phyloP scores from a whole-genome alignment of 2,888 invertebrate genomes.

The Drosophila austrosaltans region DNA sequence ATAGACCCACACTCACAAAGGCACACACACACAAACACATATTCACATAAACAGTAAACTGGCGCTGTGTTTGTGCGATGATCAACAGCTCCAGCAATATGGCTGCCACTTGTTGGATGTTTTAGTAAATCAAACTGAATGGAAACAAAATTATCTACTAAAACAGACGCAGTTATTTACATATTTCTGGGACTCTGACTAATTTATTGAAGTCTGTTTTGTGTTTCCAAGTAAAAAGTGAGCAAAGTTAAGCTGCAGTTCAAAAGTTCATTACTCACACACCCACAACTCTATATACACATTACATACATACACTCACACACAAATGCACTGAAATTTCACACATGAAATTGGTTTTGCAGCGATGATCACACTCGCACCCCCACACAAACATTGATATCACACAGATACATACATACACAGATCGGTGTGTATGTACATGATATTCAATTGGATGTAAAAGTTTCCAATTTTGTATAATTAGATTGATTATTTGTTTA shows the following conservation, averaged over 20 bases:
- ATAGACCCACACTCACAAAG: conserved; percentile 32
- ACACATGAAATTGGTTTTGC: conserved; percentile 44
- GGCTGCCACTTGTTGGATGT: conserved; percentile 83
- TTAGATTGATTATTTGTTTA: conserved; percentile 11
- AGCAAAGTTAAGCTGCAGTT: conserved; percentile 46
- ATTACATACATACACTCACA: conserved; percentile 14
- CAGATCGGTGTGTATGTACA: conserved; percentile 20
- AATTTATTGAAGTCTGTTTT: not conserved
- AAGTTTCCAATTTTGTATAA: conserved; percentile 18
- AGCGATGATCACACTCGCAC: conserved; percentile 50
- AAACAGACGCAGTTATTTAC: conserved; percentile 25
- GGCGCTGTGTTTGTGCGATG: conserved; percentile 29
- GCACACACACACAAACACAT: conserved; percentile 14
- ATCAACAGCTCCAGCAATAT: conserved; percentile 69
- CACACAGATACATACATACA: conserved; percentile 3
- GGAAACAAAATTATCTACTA: conserved; percentile 19
- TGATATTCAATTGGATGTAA: conserved; percentile 12
- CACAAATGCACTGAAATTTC: conserved; percentile 27
- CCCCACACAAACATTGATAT: conserved; percentile 30
- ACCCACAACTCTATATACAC: conserved; percentile 9
- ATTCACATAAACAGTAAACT: conserved; percentile 9
- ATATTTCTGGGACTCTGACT: conserved; percentile 2
- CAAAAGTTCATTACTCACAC: conserved; percentile 42
- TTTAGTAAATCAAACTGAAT: conserved; percentile 32
- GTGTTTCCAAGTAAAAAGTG: conserved; percentile 32